Evolutionary conservation across 1,140 invertebrate genomes (phyloP).

Genomic region (Cydia strobilella): DNA sequence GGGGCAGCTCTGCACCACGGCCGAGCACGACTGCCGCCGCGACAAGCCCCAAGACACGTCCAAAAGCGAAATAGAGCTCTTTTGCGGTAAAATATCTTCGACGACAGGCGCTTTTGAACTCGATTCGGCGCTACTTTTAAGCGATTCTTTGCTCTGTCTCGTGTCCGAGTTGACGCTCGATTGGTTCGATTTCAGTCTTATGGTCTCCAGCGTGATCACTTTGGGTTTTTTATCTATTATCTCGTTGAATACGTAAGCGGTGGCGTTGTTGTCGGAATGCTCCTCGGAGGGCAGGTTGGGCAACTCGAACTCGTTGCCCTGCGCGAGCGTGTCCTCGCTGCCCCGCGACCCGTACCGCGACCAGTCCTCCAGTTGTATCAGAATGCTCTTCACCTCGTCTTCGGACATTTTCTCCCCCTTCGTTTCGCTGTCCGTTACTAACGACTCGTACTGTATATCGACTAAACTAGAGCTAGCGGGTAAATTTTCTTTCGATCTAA

Average conservation of each 20-base stretch:
- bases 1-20: slow-evolving; percentile 60
- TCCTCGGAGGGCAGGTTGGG: slow-evolving; percentile 70
- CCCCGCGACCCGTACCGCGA: slow-evolving; percentile 79
- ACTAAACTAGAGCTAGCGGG: slow-evolving; percentile 67
- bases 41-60: slow-evolving; percentile 38
- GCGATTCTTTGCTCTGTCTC: slow-evolving; percentile 48
- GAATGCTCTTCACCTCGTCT: slow-evolving; percentile 80
- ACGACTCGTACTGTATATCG: slow-evolving; percentile 64
- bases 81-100: slow-evolving; percentile 37
- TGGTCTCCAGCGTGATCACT: slow-evolving; percentile 68
- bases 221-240: slow-evolving; percentile 67
- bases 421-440: slow-evolving; percentile 60
- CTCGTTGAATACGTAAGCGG: slow-evolving; percentile 61
- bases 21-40: slow-evolving; percentile 36
- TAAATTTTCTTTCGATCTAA: slow-evolving; percentile 50
- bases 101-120: slow-evolving; percentile 47
- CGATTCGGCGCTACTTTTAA: slow-evolving; percentile 43
- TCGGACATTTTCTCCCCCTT: slow-evolving; percentile 71
- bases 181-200: slow-evolving; percentile 64
- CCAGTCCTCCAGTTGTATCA: slow-evolving; percentile 82
- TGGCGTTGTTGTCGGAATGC: slow-evolving; percentile 52
- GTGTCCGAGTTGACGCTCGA: slow-evolving; percentile 52
- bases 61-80: slow-evolving; percentile 44
- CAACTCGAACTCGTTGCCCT: slow-evolving; percentile 72
- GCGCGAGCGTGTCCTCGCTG: slow-evolving; percentile 70